Evolutionary conservation across 1,140 invertebrate genomes (phyloP).

Genomic region (Bombus sibiricus): DNA sequence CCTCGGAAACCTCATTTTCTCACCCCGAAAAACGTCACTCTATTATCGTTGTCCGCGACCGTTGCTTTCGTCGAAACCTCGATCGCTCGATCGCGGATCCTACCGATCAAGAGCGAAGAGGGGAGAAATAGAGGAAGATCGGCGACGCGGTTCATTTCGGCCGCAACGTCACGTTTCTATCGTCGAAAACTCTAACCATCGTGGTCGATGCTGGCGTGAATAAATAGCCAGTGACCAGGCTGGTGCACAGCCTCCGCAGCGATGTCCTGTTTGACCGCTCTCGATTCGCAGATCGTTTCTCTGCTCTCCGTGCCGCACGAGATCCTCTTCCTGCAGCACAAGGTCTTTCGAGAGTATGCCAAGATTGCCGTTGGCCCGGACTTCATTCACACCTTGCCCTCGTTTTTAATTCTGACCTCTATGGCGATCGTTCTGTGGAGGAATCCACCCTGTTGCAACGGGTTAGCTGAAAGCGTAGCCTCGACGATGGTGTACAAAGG

Average conservation of each 20-base stretch:
- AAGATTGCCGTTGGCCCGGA: constrained; percentile 76
- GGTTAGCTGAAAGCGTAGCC: constrained; percentile 29
- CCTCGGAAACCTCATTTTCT: background rate
- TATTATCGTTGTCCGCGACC: fast-evolving
- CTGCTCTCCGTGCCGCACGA: constrained; percentile 72
- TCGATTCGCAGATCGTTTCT: constrained; percentile 70
- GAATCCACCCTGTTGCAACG: constrained; percentile 64
- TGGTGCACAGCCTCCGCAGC: constrained; percentile 29
- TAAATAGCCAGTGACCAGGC: constrained; percentile 32
- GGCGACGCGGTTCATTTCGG: constrained; percentile 50
- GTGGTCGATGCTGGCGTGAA: constrained; percentile 4
- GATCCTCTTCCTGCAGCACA: constrained; percentile 73
- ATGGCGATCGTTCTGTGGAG: constrained; percentile 68
- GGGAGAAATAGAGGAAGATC: constrained; percentile 17
- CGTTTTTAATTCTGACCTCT: constrained; percentile 70
- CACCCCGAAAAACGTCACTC: background rate
- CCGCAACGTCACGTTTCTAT: constrained; percentile 33
- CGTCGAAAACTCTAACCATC: constrained; percentile 19
- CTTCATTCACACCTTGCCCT: constrained; percentile 78
- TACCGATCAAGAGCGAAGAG: background rate
- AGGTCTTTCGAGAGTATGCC: constrained; percentile 75
- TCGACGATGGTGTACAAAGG: constrained; percentile 55
- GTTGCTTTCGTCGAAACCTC: background rate
- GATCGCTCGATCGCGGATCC: background rate
- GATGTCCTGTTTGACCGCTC: constrained; percentile 75